Evolutionary conservation across 2,113 vertebrate genomes (phyloP), one percentile per base, ranked within the genome.

Genomic region (Cephalopterus ornatus): DNA sequence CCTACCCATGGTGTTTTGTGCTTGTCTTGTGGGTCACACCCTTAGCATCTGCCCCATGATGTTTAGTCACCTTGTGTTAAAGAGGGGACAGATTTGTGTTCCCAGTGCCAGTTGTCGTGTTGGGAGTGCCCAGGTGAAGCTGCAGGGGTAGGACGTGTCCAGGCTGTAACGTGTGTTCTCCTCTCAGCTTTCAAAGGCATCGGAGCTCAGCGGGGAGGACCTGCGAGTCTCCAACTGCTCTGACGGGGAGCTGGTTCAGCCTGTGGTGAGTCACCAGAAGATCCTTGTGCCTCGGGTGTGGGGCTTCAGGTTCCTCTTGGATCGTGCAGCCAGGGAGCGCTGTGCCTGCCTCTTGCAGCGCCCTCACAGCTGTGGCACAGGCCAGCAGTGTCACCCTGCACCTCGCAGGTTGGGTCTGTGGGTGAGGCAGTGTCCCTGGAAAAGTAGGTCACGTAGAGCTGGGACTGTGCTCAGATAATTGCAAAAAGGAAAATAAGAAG

Each of bases 141-240:
- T 19, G 77, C 39, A 12, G 74, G 55, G 32, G 2, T 20, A 2
- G 24, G 21, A 30, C 3, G 0, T 0, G 11, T 7, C 1, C 82
- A 55, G 50, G 21, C 47, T 83, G 6, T 65, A 32, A 92, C 0
- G 2, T 11, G 0, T 2, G 1, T 94, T 94, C 55, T 63, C 23
- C 85, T 67, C 56, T 61, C 55, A 66, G 49, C 97, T 84, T 83
- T 93, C 96, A 2, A 95, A 98, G 98, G 97, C 90, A 15, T 98
- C 95, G 0, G 90, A 97, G 50, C 46, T 44, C 67, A 98, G 96
- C 1, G 93, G 97, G 58, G 97, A 98, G 74, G 97, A 95, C 12
- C n/a, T 79, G 8, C 85, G 59, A 1, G 42, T 39, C 24, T 98
- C 97, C 12, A 84, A 18, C 28, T 6, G 14, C 10, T 86, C 14